Evolutionary conservation across 2,888 invertebrate genomes (phyloP).

Genomic region (Sepiola atlantica): DNA sequence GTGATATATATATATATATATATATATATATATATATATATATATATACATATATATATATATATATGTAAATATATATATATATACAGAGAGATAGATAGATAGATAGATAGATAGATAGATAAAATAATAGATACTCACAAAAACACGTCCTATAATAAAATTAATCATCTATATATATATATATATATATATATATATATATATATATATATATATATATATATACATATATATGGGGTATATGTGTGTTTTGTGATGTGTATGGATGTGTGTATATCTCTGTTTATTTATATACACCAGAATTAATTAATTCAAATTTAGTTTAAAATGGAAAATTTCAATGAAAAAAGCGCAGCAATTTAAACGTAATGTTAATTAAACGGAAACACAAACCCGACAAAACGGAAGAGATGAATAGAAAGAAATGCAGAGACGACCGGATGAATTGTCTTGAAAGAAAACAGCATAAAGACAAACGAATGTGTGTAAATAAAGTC

Average conservation of each 20-base stretch:
- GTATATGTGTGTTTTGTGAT: neutral
- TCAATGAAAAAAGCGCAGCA: neutral
- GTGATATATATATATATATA: too few relatives aligned
- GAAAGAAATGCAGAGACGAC: neutral
- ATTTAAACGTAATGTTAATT: too few relatives aligned
- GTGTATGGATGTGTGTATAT: too few relatives aligned
- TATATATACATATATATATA: too few relatives aligned
- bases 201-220: neutral
- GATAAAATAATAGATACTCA: too few relatives aligned
- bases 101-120: too few relatives aligned
- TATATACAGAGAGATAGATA: too few relatives aligned
- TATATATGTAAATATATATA: too few relatives aligned
- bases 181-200: neutral
- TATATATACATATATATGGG: neutral
- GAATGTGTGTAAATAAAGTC: slow-evolving; percentile 32
- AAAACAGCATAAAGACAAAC: neutral
- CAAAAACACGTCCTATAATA: too few relatives aligned
- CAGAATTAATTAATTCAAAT: neutral
- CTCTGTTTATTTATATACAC: too few relatives aligned
- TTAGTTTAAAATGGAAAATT: neutral
- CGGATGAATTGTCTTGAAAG: neutral
- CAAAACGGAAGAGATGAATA: neutral
- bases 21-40: too few relatives aligned
- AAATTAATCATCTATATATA: neutral
- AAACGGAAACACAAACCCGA: neutral